Evolutionary conservation across 2,888 invertebrate genomes (phyloP), one percentile per base, ranked within the genome.

Genomic region (Eupithecia inturbata): DNA sequence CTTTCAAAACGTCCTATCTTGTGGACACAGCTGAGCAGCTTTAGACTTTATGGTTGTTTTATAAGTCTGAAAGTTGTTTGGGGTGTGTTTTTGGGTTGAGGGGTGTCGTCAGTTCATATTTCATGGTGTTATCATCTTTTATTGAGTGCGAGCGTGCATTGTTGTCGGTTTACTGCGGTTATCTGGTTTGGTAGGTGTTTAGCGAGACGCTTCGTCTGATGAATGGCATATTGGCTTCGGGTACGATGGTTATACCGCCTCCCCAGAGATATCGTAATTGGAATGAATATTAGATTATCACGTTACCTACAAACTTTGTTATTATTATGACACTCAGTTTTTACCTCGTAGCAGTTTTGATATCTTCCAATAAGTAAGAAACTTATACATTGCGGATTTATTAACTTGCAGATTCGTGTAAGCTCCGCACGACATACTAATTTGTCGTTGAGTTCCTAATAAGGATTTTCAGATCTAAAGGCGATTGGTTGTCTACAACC

Each of bases 71-170:
- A 22, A 80, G 80, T 87, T 3, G 63, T 19, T 79, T 81, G 73
- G 71, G 39, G 39, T 68, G 77, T 78, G 83, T 67, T 81, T 63
- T 77, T 74, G 79, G 73, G 83, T 80, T 82, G 89, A 89, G 91
- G 92, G 92, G 92, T 91, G 88, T 89, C 87, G 87, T 85, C 89
- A 92, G 93, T 94, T 93, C 94, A 94, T 94, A 94, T 93, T 94
- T 94, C 93, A 94, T 92, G 82, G 90, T 91, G 94, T 93, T 94
- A 94, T 94, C 94, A 94, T 94, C 93, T 93, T 94, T 94, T 94
- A 94, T 94, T 93, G 93, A 94, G 94, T 94, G 94, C 91, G 92
- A 93, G 93, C 87, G 89, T 89, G 93, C 85, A 92, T 94, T 94
- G 94, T 94, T 92, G 93, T 89, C 90, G 94, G 92, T 94, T 93